Conservation (phyloP, 2,113 vertebrate species). For the Promerops cafer region DNA sequence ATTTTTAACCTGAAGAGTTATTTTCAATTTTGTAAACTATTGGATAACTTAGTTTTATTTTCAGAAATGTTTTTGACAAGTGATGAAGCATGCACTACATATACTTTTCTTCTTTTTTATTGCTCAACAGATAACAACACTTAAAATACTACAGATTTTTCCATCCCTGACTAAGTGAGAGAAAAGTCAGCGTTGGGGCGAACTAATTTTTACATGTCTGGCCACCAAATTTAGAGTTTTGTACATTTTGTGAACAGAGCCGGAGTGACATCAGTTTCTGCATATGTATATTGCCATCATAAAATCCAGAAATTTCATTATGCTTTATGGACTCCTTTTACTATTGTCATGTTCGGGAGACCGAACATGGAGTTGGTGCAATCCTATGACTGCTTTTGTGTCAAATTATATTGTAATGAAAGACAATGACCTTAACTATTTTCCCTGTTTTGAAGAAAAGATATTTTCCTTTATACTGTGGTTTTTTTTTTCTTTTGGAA, state of each 20-base stretch:
- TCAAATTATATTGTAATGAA: slow-evolving; percentile 86
- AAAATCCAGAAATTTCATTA: slow-evolving; percentile 71
- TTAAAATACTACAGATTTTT: slow-evolving; percentile 69
- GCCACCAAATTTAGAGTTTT: slow-evolving; percentile 77
- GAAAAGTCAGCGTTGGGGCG: slow-evolving; percentile 64
- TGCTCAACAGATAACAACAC: slow-evolving; percentile 81
- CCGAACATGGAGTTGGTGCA: slow-evolving; percentile 83
- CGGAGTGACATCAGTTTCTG: slow-evolving; percentile 73
- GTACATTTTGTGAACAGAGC: slow-evolving; percentile 87
- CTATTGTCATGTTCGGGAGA: slow-evolving; percentile 77
- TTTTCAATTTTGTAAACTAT: slow-evolving; percentile 77
- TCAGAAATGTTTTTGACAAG: slow-evolving; percentile 72
- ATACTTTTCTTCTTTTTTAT: slow-evolving; percentile 70
- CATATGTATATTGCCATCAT: slow-evolving; percentile 67
- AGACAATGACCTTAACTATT: slow-evolving; percentile 84
- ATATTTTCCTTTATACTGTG: slow-evolving; percentile 84
- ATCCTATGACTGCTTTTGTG: slow-evolving; percentile 85
- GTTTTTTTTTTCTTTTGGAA: neutral
- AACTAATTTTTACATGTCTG: slow-evolving; percentile 69
- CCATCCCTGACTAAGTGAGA: slow-evolving; percentile 54
- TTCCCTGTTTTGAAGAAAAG: slow-evolving; percentile 82
- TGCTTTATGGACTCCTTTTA: slow-evolving; percentile 83
- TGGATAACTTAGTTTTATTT: slow-evolving; percentile 76
- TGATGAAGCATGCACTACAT: slow-evolving; percentile 85
- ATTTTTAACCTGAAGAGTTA: slow-evolving; percentile 74